Percentiles rank a stretch among this genome's conserved stretches.
These are phyloP conservation scores for Aradophagus sp. DNA, from an alignment of 1,140 invertebrate species.

Conservation along the genomic window DNA sequence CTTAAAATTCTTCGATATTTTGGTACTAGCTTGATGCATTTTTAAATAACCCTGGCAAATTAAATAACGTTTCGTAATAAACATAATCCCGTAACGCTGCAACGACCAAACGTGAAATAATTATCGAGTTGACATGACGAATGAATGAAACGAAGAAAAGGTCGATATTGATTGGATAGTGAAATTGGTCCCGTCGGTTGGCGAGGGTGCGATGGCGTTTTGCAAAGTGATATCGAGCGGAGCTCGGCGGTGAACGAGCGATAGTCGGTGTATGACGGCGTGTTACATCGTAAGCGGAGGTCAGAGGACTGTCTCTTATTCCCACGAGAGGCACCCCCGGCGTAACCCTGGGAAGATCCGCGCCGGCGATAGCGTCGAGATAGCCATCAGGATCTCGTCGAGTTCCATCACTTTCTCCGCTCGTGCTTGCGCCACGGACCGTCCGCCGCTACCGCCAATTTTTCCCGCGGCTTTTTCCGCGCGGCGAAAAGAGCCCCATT, in stretches of 20 bases:
- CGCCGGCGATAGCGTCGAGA: conserved; percentile 64
- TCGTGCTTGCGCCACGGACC: conserved; percentile 48
- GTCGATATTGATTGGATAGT: too few species aligned
- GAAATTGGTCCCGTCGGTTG: conserved; percentile 3
- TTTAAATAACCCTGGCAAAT: too few species aligned
- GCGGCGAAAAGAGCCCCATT: conserved; percentile 23
- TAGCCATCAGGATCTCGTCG: conserved; percentile 67
- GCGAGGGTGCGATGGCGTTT: conserved; percentile 7
- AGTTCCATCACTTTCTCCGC: conserved; percentile 71
- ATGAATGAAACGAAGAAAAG: too few species aligned
- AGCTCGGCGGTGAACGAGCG: conserved; percentile 40
- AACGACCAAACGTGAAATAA: too few species aligned
- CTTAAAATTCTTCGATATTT: too few species aligned
- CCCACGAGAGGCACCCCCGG: conserved; percentile 64
- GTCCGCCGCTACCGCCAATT: conserved; percentile 15
- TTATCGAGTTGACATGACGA: too few species aligned
- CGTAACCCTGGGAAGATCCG: conserved; percentile 66
- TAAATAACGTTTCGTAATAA: too few species aligned
- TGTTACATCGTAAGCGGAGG: conserved; percentile 44
- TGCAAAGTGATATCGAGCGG: conserved; percentile 35
- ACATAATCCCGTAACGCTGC: too few species aligned
- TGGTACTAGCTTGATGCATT: too few species aligned
- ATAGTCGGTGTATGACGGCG: conserved; percentile 46
- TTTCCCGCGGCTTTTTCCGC: conserved; percentile 28
- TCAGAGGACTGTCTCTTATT: conserved; percentile 59